Conservation (phyloP, 2,888 invertebrate species). For the Campoplex capitator region DNA sequence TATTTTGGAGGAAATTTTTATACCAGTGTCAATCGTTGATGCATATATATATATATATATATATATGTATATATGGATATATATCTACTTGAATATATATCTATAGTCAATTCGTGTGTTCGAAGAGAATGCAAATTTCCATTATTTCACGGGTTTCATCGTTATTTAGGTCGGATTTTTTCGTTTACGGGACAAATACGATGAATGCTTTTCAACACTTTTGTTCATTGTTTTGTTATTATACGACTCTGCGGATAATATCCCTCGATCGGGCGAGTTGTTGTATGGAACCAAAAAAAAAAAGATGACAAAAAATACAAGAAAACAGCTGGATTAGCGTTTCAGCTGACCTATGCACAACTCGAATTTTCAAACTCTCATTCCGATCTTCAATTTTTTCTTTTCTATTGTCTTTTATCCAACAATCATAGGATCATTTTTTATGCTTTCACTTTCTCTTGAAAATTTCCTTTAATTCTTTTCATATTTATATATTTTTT, state of each 20-base stretch:
- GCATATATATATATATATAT: conserved; percentile 34
- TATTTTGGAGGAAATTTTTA: conserved; percentile 13
- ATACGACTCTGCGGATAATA: not conserved
- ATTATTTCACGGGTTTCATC: conserved; percentile 32
- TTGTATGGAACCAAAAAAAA: not conserved
- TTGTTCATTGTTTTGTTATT: not conserved
- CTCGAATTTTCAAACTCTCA: conserved; percentile 34
- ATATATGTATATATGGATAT: conserved; percentile 9
- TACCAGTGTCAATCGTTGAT: conserved; percentile 42
- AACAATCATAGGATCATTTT: not conserved
- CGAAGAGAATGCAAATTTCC: conserved; percentile 57
- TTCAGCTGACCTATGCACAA: conserved; percentile 68
- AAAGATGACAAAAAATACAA: conserved; percentile 33
- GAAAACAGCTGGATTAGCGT: conserved; percentile 74
- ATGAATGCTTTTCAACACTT: not conserved
- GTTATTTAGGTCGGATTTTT: conserved; percentile 37
- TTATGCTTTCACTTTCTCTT: not conserved
- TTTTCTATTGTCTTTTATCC: not conserved
- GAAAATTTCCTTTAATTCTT: not conserved
- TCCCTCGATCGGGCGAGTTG: not conserved
- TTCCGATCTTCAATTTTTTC: conserved; percentile 37
- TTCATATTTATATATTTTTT: not conserved
- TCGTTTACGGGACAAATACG: not conserved
- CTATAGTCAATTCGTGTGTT: conserved; percentile 34
- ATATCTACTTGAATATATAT: conserved; percentile 8